A percentile compares a stretch with the other conserved stretches of the same genome.
Conservation (phyloP, 2,888 invertebrate species). For the Uloborus plumipes region DNA sequence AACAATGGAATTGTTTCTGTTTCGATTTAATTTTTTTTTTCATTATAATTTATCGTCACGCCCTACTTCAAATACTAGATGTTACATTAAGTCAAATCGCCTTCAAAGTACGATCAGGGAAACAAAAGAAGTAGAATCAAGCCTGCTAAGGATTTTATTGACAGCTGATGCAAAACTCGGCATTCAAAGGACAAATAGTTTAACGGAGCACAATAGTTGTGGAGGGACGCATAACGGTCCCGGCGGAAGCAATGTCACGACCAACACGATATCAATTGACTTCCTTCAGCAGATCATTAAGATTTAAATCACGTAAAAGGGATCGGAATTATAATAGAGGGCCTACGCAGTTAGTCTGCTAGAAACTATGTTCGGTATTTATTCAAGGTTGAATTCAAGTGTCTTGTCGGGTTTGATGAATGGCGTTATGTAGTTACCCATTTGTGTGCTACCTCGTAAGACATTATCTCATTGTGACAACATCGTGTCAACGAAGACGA, state of each 20-base stretch:
- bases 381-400: neutral
- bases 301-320: constrained; percentile 42
- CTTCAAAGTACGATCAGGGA: no score
- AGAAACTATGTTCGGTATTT: neutral
- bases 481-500: no score
- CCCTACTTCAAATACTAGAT: no score
- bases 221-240: neutral
- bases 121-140: no score
- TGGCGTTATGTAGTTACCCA: no score
- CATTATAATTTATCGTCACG: no score
- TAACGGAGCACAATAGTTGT: constrained; percentile 3
- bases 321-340: neutral
- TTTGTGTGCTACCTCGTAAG: no score
- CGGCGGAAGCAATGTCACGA: constrained; percentile 44
- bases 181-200: constrained; percentile 2
- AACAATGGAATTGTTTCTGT: no score
- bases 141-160: constrained; percentile 25
- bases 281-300: constrained; percentile 38
- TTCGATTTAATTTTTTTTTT: no score
- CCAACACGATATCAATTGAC: constrained; percentile 14
- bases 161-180: neutral
- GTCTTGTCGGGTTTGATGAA: no score
- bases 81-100: no score
- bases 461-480: no score
- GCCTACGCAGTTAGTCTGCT: constrained; percentile 22